Percentiles rank a stretch among this genome's conserved stretches.
Conservation (phyloP, 2,113 vertebrate genomes). For the Taxidea taxus region DNA sequence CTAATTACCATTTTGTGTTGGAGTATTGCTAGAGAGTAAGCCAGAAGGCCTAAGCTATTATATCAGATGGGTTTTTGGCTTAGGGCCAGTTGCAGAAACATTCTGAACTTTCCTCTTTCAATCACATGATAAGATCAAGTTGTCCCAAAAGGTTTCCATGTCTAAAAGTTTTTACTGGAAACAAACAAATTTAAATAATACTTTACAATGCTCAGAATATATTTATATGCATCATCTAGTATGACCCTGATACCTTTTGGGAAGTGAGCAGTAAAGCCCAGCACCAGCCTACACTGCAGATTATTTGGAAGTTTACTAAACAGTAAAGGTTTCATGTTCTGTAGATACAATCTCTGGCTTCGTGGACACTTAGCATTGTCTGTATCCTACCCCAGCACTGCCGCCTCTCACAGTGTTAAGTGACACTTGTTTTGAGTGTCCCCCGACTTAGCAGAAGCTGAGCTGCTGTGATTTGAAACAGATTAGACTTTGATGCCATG, state of each 20-base stretch:
- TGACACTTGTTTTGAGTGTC: background rate
- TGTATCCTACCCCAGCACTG: background rate
- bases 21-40: background rate
- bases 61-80: background rate
- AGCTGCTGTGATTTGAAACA: background rate
- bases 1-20: background rate
- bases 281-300: background rate
- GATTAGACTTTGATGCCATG: accelerated
- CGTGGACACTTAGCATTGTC: background rate
- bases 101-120: background rate
- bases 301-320: background rate
- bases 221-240: background rate
- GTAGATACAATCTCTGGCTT: background rate
- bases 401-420: background rate
- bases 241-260: background rate
- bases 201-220: background rate
- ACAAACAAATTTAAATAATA: background rate
- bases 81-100: background rate
- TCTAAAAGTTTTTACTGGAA: background rate
- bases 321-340: background rate
- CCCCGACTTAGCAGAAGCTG: background rate
- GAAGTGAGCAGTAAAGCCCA: background rate
- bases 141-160: background rate
- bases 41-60: background rate
- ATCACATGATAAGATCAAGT: background rate